These are phyloP conservation scores for Ophiodon elongatus DNA, from an alignment of 2,113 vertebrate genomes.

Conservation along the genomic window DNA sequence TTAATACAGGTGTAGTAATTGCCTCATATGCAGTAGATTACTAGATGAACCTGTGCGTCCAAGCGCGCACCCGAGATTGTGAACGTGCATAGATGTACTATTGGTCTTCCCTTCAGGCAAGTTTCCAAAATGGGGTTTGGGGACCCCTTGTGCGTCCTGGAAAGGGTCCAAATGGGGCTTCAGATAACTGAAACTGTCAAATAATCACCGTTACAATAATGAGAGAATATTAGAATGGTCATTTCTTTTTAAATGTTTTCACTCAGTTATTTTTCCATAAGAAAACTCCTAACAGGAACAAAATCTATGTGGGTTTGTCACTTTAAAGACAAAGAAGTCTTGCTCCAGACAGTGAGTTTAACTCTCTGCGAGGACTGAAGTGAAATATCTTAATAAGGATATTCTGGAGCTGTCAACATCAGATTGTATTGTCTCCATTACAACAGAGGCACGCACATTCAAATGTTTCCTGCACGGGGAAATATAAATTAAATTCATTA, in stretches of 20 bases:
- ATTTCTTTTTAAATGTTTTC: neutral
- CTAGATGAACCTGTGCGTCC: conserved; percentile 15
- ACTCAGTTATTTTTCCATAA: neutral
- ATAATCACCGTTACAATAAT: neutral
- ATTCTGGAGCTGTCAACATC: neutral
- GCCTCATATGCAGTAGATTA: neutral
- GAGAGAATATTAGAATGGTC: neutral
- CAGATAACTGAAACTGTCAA: neutral
- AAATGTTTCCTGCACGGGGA: neutral
- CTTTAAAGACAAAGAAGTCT: conserved; percentile 13
- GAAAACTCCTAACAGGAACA: neutral
- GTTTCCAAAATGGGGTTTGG: conserved; percentile 38
- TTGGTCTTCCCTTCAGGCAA: conserved; percentile 31
- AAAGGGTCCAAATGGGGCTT: neutral
- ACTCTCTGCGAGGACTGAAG: neutral
- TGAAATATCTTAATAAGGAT: neutral
- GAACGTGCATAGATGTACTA: conserved; percentile 28
- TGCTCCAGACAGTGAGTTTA: neutral
- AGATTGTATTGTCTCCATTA: neutral
- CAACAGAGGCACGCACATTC: neutral
- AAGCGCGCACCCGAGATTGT: conserved; percentile 45
- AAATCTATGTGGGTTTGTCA: neutral
- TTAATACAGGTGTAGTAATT: neutral
- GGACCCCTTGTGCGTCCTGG: conserved; percentile 20
- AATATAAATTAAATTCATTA: neutral